Conservation (phyloP, 2,797 vertebrate species). For the Manis crassicaudata region DNA sequence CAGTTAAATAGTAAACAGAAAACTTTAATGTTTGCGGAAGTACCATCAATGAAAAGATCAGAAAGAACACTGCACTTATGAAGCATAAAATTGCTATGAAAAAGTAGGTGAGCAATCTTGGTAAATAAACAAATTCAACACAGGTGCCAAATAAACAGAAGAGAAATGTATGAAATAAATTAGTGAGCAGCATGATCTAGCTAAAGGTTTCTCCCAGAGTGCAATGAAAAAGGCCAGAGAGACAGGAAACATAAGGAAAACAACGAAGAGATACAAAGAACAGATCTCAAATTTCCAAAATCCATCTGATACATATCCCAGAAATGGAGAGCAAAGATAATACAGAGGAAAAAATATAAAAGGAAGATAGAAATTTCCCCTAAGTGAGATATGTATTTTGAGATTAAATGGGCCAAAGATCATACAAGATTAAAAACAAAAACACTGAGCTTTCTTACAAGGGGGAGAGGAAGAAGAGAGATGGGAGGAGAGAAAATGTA, state of each 20-base stretch:
- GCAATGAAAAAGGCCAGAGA: not conserved
- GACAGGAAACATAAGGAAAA: not conserved
- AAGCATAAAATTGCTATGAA: not conserved
- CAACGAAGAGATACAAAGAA: not conserved
- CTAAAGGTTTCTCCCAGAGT: not conserved
- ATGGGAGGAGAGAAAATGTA: not conserved
- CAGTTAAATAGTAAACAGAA: not conserved
- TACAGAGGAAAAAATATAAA: not conserved
- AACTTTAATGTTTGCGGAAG: not conserved
- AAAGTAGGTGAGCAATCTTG: not conserved
- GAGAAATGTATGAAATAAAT: not conserved
- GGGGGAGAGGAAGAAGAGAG: not conserved
- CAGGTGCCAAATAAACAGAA: not conserved
- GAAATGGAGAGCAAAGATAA: not conserved
- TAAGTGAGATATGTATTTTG: constrained; percentile 15
- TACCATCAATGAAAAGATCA: not conserved
- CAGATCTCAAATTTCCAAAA: not conserved
- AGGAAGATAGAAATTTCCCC: not conserved
- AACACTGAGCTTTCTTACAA: not conserved
- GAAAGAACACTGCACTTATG: not conserved
- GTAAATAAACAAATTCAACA: not conserved
- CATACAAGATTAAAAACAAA: constrained; percentile 46
- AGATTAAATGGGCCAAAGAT: constrained; percentile 16
- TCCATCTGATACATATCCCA: not conserved
- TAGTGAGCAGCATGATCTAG: not conserved